Evolutionary conservation across 2,888 invertebrate genomes (phyloP), one percentile per base, ranked within the genome.

Genomic region (Drosophila paracracens): DNA sequence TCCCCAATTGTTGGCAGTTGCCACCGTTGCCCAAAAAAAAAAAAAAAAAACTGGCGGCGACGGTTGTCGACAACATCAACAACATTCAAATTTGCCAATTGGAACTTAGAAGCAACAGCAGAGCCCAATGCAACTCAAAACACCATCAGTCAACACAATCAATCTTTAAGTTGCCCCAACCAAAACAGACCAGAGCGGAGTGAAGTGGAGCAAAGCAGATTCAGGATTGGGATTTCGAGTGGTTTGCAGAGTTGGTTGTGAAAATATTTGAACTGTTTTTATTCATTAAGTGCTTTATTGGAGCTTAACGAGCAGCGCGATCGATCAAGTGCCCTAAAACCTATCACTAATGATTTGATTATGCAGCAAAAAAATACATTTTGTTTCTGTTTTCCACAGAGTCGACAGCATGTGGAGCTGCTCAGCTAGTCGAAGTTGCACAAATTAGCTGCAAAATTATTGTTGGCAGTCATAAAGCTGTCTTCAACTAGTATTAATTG

Each of bases 271-370:
- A 70, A 76, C 79, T 85, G 65, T 65, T 77, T 85, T 78, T 76
- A 84, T 76, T 89, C 74, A 89, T 87, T 85, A 89, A 83, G 75
- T 87, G 82, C 91, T 75, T 86, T 88, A 86, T 90, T 90, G 77
- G 68, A 63, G 75, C 79, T 73, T 88, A 90, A 88, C 91, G 74
- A 91, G 86, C 74, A 59, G 70, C 60, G 33, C 83, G 61, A 91
- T 90, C 87, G 89, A 81, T 91, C 90, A 88, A 91, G 89, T 90
- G 89, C 91, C 91, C 90, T 91, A 79, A 88, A 88, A 88, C 91
- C 88, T 82, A 90, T 90, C 90, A 90, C 91, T 88, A 90, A 91
- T 91, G 87, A 88, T 90, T 83, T 73, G 88, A 88, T 88, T 91
- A 85, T 89, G 91, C 71, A 59, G 74, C 72, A 65, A 74, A 72